Evolutionary conservation across 2,797 vertebrate species (phyloP).

Genomic region (Pseudopleuronectes americanus): DNA sequence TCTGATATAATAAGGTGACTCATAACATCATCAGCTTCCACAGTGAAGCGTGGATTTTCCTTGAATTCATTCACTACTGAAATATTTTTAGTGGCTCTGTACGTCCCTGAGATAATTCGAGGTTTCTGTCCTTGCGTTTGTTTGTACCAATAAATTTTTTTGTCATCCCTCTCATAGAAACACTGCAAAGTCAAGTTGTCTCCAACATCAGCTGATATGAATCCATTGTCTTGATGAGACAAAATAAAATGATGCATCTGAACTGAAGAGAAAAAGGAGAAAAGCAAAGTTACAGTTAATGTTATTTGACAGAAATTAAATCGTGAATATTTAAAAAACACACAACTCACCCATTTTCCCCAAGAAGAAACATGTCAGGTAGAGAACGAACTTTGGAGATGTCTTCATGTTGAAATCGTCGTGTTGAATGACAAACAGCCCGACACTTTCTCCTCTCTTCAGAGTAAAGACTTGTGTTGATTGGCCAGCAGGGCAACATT

Average conservation of each 20-base stretch:
- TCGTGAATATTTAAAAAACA: too few relatives aligned
- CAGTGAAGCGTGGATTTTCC: slow-evolving; percentile 11
- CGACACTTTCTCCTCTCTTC: too few relatives aligned
- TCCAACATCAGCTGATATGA: not conserved
- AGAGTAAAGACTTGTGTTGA: too few relatives aligned
- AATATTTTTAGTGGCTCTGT: not conserved
- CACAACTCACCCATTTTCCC: too few relatives aligned
- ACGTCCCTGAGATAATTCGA: not conserved
- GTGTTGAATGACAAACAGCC: too few relatives aligned
- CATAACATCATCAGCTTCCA: not conserved
- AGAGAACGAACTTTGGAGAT: too few relatives aligned
- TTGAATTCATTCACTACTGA: slow-evolving; percentile 19
- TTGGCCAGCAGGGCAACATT: too few relatives aligned
- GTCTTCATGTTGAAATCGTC: too few relatives aligned
- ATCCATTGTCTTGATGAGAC: not conserved
- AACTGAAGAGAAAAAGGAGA: not conserved
- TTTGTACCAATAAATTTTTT: slow-evolving; percentile 17
- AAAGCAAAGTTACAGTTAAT: not conserved
- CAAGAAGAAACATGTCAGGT: too few relatives aligned
- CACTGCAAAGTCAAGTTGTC: slow-evolving; percentile 8
- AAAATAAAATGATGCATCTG: not conserved
- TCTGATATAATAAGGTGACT: slow-evolving; percentile 21
- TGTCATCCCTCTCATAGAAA: not conserved
- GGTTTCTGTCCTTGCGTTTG: slow-evolving; percentile 15
- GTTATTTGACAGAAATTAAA: not conserved